Conservation (phyloP, 2,797 vertebrate species). For the Notolepis coatsorum region DNA sequence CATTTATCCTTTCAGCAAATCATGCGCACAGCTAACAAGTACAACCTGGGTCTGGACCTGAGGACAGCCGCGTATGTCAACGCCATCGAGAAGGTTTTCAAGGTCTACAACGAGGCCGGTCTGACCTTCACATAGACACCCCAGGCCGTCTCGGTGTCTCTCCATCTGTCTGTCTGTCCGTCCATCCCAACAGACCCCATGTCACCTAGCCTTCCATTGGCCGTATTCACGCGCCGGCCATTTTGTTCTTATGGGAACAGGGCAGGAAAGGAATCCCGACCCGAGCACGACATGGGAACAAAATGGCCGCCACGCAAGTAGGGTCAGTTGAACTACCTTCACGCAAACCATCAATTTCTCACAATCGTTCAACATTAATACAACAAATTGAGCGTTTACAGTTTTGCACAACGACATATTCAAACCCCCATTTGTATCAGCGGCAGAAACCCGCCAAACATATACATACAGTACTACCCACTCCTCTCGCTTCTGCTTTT, state of each 20-base stretch:
- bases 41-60: constrained; percentile 94
- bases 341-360: no score
- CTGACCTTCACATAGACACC: constrained; percentile 81
- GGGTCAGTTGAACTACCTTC: no score
- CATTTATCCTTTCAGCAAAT: constrained; percentile 73
- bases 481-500: no score
- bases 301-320: no score
- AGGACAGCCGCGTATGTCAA: constrained; percentile 97
- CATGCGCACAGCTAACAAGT: constrained; percentile 91
- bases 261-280: no score
- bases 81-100: constrained; percentile 98
- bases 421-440: neutral
- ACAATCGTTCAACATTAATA: neutral
- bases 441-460: neutral
- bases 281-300: no score
- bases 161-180: constrained; percentile 4
- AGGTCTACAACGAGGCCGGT: constrained; percentile 95
- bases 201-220: no score
- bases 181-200: constrained; percentile 1
- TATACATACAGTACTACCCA: neutral
- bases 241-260: no score
- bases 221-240: no score
- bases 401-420: neutral
- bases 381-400: constrained; percentile 24
- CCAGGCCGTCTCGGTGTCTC: neutral